Evolutionary conservation across 2,888 invertebrate species (phyloP).

Genomic region (Drosophila nigricruria): DNA sequence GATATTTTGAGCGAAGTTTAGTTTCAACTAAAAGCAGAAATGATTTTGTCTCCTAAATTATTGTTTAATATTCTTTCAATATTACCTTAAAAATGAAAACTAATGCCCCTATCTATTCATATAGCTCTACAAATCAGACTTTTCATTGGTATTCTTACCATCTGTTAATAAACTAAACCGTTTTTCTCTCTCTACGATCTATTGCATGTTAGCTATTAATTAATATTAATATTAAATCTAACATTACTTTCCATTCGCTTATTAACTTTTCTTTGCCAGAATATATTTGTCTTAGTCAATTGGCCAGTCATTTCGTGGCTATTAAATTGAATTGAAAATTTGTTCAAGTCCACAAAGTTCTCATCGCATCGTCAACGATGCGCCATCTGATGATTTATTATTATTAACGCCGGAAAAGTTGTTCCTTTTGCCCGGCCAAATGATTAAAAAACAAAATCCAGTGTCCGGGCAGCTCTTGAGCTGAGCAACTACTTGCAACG

Average conservation of each 20-base stretch:
- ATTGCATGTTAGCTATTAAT: neutral
- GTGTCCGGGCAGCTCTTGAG: slow-evolving; percentile 15
- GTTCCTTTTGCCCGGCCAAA: slow-evolving; percentile 56
- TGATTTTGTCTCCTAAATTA: too few species aligned
- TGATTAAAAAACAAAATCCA: slow-evolving; percentile 51
- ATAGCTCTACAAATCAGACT: neutral
- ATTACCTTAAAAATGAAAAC: too few species aligned
- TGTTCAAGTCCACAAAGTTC: slow-evolving; percentile 21
- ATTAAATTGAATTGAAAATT: slow-evolving; percentile 67
- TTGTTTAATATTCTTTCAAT: too few species aligned
- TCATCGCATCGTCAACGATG: slow-evolving; percentile 27
- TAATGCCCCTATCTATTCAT: too few species aligned
- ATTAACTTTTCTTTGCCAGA: slow-evolving; percentile 22
- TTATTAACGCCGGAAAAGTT: slow-evolving; percentile 55
- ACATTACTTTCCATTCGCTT: neutral
- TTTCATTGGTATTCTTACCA: neutral
- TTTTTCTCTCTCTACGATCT: neutral
- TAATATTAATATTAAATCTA: neutral
- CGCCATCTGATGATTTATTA: slow-evolving; percentile 70
- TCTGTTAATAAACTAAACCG: neutral
- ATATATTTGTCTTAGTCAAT: slow-evolving; percentile 21
- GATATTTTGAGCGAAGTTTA: too few species aligned
- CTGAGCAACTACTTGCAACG: slow-evolving; percentile 55
- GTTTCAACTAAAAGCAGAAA: too few species aligned
- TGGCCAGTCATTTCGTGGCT: slow-evolving; percentile 46